Evolutionary conservation across 2,888 invertebrate genomes (phyloP).

Genomic region (Xestia c-nigrum): DNA sequence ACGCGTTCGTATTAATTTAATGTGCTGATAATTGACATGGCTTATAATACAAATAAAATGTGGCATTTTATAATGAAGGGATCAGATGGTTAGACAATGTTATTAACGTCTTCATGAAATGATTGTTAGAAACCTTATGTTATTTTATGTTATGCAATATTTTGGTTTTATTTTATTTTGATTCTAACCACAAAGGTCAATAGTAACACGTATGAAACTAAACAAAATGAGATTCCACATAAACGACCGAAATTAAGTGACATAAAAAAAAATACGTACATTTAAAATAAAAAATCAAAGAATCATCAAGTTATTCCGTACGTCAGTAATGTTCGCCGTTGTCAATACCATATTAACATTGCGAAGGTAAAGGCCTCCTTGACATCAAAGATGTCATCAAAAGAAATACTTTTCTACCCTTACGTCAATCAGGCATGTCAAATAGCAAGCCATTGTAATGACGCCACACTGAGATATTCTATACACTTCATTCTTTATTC

Average conservation of each 20-base stretch:
- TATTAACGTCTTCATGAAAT: background rate
- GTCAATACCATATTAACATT: background rate
- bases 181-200: background rate
- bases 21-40: background rate
- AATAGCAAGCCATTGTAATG: constrained; percentile 19
- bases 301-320: background rate
- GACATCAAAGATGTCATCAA: background rate
- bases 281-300: background rate
- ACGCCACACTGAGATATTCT: constrained; percentile 22
- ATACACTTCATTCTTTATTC: constrained; percentile 29
- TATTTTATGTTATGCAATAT: background rate
- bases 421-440: constrained; percentile 10
- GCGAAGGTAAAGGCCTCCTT: background rate
- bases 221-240: background rate
- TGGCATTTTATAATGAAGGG: background rate
- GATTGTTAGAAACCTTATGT: background rate
- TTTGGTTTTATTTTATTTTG: background rate
- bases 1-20: background rate
- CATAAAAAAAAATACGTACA: no score
- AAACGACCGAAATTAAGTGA: background rate
- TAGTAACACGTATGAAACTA: background rate
- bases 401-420: background rate
- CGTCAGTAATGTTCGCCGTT: background rate
- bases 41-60: background rate
- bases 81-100: background rate